Conservation (phyloP, 2,888 invertebrate species). For the Idaea dimidiata region DNA sequence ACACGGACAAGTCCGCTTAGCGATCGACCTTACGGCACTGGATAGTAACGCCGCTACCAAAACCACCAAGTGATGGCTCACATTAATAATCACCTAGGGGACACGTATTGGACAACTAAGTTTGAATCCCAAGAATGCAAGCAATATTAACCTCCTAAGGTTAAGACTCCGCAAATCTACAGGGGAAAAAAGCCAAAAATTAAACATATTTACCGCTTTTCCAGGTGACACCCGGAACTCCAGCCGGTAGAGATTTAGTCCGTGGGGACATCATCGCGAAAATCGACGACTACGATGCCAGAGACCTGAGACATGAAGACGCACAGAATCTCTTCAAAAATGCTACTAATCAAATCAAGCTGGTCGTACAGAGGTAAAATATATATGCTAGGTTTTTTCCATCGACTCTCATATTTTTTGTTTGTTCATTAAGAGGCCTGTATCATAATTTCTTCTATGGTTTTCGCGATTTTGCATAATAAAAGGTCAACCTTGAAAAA, state of each 20-base stretch:
- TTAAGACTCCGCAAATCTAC: background rate
- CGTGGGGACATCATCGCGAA: slow-evolving; percentile 95
- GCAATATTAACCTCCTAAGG: too few relatives aligned
- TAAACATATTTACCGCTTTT: slow-evolving; percentile 33
- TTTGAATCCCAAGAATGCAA: too few relatives aligned
- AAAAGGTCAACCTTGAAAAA: too few relatives aligned
- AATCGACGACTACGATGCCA: slow-evolving; percentile 93
- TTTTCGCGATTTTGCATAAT: too few relatives aligned
- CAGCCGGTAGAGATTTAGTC: slow-evolving; percentile 91
- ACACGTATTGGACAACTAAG: too few relatives aligned
- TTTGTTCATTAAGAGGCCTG: background rate
- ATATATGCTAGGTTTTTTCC: background rate
- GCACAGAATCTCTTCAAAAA: slow-evolving; percentile 93
- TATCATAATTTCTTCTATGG: too few relatives aligned
- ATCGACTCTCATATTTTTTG: background rate
- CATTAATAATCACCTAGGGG: too few relatives aligned
- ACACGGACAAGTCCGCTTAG: too few relatives aligned
- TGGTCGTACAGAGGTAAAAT: slow-evolving; percentile 89
- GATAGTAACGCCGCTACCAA: too few relatives aligned
- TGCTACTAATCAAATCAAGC: slow-evolving; percentile 88
- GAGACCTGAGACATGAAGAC: slow-evolving; percentile 93
- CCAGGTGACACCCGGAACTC: slow-evolving; percentile 93
- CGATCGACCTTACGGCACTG: too few relatives aligned
- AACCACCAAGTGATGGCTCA: too few relatives aligned
- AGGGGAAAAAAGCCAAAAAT: background rate